Conservation (phyloP, 1,140 invertebrate species). For the Drosophila micromelanica region DNA sequence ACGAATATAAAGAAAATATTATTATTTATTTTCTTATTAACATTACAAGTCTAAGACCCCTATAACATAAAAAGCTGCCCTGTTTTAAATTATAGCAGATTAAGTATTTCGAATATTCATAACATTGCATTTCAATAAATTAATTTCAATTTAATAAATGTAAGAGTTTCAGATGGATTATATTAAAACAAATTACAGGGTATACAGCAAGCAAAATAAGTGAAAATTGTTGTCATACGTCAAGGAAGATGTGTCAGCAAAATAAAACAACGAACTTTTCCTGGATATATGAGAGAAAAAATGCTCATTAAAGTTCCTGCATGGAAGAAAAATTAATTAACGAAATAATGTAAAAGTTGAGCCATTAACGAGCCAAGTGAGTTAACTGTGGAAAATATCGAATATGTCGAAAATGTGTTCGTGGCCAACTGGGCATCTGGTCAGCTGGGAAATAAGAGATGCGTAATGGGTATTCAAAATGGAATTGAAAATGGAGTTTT, state of each 20-base stretch:
- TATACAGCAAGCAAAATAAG: constrained; percentile 5
- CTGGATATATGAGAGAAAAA: constrained; percentile 13
- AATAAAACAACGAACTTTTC: neutral
- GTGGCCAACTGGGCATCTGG: neutral
- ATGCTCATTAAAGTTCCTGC: constrained; percentile 27
- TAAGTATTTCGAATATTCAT: too few relatives aligned
- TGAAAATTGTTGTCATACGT: constrained; percentile 11
- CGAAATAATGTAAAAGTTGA: constrained; percentile 39
- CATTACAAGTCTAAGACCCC: too few relatives aligned
- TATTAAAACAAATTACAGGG: neutral
- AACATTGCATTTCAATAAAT: too few relatives aligned
- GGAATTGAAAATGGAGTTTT: constrained; percentile 13
- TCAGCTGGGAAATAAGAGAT: constrained; percentile 7
- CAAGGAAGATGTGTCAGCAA: constrained; percentile 18
- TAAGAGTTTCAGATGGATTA: too few relatives aligned
- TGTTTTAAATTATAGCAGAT: too few relatives aligned
- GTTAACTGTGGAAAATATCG: constrained; percentile 19
- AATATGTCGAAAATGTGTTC: constrained; percentile 1
- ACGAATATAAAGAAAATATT: neutral
- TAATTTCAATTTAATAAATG: too few relatives aligned
- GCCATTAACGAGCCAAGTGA: constrained; percentile 34
- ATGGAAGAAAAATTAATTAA: constrained; percentile 47
- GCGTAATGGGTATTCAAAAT: constrained; percentile 10
- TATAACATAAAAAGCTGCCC: too few relatives aligned
- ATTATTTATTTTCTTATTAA: too few relatives aligned